These are phyloP conservation scores for Acleris sparsana DNA, from an alignment of 2,888 invertebrate species.

Conservation along the genomic window DNA sequence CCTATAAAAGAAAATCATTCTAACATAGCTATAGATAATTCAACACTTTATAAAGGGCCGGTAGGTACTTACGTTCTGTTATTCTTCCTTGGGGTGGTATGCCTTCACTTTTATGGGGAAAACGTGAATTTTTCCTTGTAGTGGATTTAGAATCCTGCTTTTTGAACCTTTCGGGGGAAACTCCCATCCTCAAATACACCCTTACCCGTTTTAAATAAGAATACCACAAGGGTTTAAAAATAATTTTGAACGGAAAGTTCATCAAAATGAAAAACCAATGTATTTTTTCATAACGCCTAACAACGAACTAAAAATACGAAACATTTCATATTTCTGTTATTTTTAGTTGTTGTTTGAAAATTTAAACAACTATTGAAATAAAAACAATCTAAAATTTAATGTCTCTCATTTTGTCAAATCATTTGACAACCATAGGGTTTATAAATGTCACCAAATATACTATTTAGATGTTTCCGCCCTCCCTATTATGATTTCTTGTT, in stretches of 20 bases:
- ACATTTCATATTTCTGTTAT: neutral
- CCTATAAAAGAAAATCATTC: neutral
- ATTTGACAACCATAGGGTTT: conserved; percentile 22
- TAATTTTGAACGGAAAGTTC: too few species aligned
- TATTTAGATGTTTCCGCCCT: conserved; percentile 17
- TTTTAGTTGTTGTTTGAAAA: conserved; percentile 3
- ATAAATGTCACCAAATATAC: conserved; percentile 13
- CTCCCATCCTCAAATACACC: conserved; percentile 4
- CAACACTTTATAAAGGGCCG: neutral
- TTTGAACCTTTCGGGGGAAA: neutral
- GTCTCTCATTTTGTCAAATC: conserved; percentile 34
- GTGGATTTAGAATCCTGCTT: neutral
- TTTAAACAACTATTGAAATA: conserved; percentile 5
- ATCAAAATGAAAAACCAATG: too few species aligned
- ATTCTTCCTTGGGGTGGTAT: neutral
- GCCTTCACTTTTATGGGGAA: neutral
- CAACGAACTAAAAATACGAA: too few species aligned
- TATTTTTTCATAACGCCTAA: too few species aligned
- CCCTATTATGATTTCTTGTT: conserved; percentile 22
- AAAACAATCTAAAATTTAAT: conserved; percentile 22
- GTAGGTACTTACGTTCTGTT: conserved; percentile 1
- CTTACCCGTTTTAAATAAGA: neutral
- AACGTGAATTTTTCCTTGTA: neutral
- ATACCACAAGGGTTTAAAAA: neutral
- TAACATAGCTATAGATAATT: too few species aligned